phyloP scores from a whole-genome alignment of 2,888 invertebrate species.

The Phorcus lineatus region DNA sequence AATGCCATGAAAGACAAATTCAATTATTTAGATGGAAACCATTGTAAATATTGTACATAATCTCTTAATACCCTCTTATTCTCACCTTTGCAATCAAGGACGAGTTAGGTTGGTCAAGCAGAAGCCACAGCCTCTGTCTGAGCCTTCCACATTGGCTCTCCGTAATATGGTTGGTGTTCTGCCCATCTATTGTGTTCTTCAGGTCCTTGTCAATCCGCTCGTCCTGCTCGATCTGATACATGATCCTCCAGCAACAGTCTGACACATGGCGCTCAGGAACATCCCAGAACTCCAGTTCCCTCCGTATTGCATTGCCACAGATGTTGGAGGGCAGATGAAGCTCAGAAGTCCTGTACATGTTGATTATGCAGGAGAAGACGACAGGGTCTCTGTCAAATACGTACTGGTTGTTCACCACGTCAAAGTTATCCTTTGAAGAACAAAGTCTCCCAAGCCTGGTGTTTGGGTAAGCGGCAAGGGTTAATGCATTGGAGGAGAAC shows the following conservation, averaged over 20 bases:
- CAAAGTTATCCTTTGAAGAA: not conserved
- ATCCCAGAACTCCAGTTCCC: conserved; percentile 49
- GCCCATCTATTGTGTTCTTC: not conserved
- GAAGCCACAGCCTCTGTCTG: not conserved
- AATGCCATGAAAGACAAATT: too few species aligned
- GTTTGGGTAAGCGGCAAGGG: conserved; percentile 17
- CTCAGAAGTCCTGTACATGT: conserved; percentile 47
- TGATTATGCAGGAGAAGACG: conserved; percentile 47
- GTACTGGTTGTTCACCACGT: conserved; percentile 18
- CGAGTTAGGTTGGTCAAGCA: not conserved
- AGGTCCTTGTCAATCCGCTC: not conserved
- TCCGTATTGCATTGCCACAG: conserved; percentile 51
- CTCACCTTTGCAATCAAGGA: not conserved
- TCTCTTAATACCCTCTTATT: too few species aligned
- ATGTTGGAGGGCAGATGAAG: conserved; percentile 49
- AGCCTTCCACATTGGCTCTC: not conserved
- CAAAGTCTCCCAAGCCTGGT: conserved; percentile 11
- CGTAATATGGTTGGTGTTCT: not conserved
- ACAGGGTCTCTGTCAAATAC: conserved; percentile 51
- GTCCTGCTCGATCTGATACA: not conserved
- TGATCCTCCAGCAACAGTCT: conserved; percentile 9
- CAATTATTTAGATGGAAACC: too few species aligned
- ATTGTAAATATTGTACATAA: too few species aligned
- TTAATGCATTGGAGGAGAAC: not conserved
- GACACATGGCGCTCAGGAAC: conserved; percentile 21